phyloP scores from a whole-genome alignment of 2,888 invertebrate genomes.

The Digitonthophagus gazella region DNA sequence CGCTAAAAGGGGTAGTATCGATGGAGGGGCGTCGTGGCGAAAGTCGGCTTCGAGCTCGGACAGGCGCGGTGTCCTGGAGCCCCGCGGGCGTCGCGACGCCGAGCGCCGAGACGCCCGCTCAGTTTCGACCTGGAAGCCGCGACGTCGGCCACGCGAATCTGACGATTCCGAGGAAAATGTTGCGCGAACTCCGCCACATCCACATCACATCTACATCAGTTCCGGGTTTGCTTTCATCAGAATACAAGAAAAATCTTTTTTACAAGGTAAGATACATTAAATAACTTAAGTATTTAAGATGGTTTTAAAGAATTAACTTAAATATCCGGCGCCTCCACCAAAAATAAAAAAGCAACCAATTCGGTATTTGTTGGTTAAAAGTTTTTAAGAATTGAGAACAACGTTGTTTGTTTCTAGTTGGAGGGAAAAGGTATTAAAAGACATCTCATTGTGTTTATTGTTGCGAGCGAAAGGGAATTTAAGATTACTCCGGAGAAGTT shows the following conservation, averaged over 20 bases:
- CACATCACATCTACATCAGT: background rate
- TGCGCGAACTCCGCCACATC: background rate
- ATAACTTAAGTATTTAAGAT: too few species aligned
- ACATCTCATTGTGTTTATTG: background rate
- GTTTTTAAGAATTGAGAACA: background rate
- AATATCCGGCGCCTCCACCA: background rate
- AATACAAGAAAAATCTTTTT: too few species aligned
- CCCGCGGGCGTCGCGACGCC: background rate
- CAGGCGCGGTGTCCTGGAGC: background rate
- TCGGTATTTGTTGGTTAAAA: background rate
- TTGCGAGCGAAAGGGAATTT: background rate
- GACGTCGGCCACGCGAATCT: background rate
- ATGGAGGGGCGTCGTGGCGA: background rate
- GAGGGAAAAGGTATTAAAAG: background rate
- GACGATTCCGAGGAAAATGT: background rate
- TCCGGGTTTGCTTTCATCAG: too few species aligned
- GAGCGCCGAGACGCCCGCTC: background rate
- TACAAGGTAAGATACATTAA: too few species aligned
- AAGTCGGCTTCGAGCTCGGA: background rate
- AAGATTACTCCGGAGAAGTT: background rate
- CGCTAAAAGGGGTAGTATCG: background rate
- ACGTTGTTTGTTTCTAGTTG: too few species aligned
- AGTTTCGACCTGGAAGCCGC: background rate
- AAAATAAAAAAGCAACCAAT: background rate
- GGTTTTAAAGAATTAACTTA: background rate